phyloP scores from a whole-genome alignment of 2,888 invertebrate species.

The Pollenia griseotomentosa region DNA sequence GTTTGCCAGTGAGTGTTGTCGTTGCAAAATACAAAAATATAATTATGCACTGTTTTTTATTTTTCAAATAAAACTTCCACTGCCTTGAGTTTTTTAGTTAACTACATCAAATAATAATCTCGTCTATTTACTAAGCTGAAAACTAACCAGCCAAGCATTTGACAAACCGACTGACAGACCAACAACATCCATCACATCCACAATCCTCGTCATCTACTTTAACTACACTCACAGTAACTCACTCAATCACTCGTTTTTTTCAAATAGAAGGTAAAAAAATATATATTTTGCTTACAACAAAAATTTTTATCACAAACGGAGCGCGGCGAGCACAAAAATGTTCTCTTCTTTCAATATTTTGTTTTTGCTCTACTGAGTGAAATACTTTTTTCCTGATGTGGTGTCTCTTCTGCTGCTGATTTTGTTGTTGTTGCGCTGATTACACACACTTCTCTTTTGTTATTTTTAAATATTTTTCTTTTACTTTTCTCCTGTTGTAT shows the following conservation, averaged over 20 bases:
- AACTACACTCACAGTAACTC: slow-evolving; percentile 51
- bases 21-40: slow-evolving; percentile 36
- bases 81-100: slow-evolving; percentile 5
- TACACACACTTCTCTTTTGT: slow-evolving; percentile 64
- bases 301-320: slow-evolving; percentile 74
- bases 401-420: slow-evolving; percentile 57
- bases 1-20: slow-evolving; percentile 30
- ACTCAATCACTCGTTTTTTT: slow-evolving; percentile 59
- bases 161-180: slow-evolving; percentile 32
- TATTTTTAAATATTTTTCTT: slow-evolving; percentile 62
- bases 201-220: slow-evolving; percentile 65
- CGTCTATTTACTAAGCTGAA: slow-evolving; percentile 36
- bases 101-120: slow-evolving; percentile 19
- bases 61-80: slow-evolving; percentile 23
- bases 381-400: slow-evolving; percentile 51
- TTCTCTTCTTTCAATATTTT: slow-evolving; percentile 65
- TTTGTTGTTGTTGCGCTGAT: slow-evolving; percentile 60
- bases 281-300: slow-evolving; percentile 75
- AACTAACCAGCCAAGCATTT: slow-evolving; percentile 22
- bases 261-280: slow-evolving; percentile 41
- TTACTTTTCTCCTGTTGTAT: slow-evolving; percentile 58
- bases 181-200: slow-evolving; percentile 59
- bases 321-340: slow-evolving; percentile 72
- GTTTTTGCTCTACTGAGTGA: slow-evolving; percentile 71
- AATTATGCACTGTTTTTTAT: slow-evolving; percentile 5